phyloP scores from a whole-genome alignment of 2,797 vertebrate genomes.

The Oreochromis mossambicus region DNA sequence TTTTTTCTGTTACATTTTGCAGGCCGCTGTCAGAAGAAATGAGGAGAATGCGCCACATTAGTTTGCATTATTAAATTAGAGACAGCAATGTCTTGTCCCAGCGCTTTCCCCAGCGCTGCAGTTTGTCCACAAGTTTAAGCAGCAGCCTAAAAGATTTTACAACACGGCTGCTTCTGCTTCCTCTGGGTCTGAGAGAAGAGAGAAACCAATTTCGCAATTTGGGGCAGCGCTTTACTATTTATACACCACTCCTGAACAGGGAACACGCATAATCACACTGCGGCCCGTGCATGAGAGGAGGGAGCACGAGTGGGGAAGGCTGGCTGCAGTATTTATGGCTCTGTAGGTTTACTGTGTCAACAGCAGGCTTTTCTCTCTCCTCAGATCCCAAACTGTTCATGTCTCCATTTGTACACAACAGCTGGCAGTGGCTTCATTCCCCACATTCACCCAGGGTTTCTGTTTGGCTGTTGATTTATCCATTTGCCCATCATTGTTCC shows the following conservation, averaged over 20 bases:
- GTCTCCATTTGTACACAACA: slow-evolving; percentile 18
- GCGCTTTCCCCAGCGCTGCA: neutral
- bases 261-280: neutral
- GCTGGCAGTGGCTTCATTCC: neutral
- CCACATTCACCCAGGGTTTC: neutral
- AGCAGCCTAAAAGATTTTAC: slow-evolving; percentile 7
- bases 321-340: slow-evolving; percentile 15
- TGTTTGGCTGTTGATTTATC: neutral
- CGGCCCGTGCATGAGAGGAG: neutral
- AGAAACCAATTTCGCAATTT: slow-evolving; percentile 4
- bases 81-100: neutral
- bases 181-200: neutral
- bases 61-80: slow-evolving; percentile 2
- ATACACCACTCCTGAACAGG: slow-evolving; percentile 4
- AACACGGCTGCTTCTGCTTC: neutral
- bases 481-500: neutral
- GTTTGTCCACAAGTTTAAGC: neutral
- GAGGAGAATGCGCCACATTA: neutral
- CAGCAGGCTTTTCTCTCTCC: neutral
- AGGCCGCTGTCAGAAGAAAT: neutral
- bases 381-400: neutral
- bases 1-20: neutral
- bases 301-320: neutral
- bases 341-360: neutral
- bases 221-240: slow-evolving; percentile 35